phyloP scores from a whole-genome alignment of 2,797 vertebrate genomes.

The Scleropages formosus region DNA sequence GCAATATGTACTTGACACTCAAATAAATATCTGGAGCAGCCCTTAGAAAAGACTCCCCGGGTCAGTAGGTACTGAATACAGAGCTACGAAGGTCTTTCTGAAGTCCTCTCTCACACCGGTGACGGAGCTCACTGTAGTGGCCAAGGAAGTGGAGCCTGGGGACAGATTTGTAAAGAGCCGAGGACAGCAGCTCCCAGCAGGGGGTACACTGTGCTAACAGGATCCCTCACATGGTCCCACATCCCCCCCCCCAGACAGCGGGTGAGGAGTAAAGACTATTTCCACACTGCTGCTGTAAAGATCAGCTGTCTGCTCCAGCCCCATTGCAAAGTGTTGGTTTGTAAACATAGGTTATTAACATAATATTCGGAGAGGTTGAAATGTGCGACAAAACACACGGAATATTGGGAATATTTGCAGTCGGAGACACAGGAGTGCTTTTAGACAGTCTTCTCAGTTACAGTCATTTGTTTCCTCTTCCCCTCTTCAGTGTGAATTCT shows the following conservation, averaged over 20 bases:
- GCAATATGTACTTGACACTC: no score
- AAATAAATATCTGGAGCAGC: conserved; percentile 2
- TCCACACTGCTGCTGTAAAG: no score
- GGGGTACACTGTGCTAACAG: conserved; percentile 45
- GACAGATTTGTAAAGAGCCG: conserved; percentile 45
- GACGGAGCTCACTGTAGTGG: conserved; percentile 34
- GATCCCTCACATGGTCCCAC: conserved; percentile 34
- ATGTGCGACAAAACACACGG: no score
- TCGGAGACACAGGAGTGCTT: no score
- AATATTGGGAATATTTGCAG: no score
- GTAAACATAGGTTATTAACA: no score
- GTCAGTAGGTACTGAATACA: conserved; percentile 23
- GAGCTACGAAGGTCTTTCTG: conserved; percentile 31
- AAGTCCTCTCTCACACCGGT: conserved; percentile 37
- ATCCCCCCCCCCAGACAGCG: conserved; percentile 29
- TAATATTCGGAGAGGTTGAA: no score
- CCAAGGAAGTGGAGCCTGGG: conserved; percentile 49
- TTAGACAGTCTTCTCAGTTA: no score
- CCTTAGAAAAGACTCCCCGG: background rate
- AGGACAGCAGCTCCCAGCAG: conserved; percentile 46
- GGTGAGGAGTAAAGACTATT: conserved; percentile 22
- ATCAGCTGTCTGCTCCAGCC: no score
- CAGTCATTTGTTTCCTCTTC: background rate
- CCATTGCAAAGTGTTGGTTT: no score
- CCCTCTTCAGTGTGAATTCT: background rate